These are phyloP conservation scores for Nymphalis c-album DNA, from an alignment of 2,888 invertebrate genomes.

Conservation along the genomic window DNA sequence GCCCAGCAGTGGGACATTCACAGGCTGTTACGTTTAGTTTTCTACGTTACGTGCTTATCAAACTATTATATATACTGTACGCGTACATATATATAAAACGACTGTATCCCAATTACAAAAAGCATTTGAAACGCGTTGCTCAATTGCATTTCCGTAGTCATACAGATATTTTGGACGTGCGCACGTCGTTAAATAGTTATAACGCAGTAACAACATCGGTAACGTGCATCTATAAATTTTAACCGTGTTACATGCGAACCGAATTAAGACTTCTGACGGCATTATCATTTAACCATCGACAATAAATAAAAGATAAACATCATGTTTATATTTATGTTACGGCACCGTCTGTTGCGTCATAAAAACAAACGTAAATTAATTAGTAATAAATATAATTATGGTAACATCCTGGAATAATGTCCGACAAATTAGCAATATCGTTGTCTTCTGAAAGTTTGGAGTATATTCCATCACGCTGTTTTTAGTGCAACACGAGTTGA, in stretches of 20 bases:
- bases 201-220: background rate
- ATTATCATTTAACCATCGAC: background rate
- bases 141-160: slow-evolving; percentile 11
- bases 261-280: slow-evolving; percentile 1
- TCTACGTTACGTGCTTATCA: no score
- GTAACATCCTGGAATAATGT: no score
- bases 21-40: no score
- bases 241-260: slow-evolving; percentile 17
- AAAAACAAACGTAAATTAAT: background rate
- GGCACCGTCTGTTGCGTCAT: no score
- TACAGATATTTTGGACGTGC: slow-evolving; percentile 9
- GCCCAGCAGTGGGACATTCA: no score
- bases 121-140: background rate
- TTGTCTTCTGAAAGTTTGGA: no score
- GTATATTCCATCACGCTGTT: no score
- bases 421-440: no score
- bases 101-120: background rate
- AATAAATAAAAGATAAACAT: background rate
- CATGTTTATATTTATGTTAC: background rate
- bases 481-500: no score
- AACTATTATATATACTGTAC: no score
- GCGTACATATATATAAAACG: background rate
- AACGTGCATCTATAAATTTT: slow-evolving; percentile 14
- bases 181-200: slow-evolving; percentile 10
- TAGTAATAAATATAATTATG: background rate